Evolutionary conservation across 2,888 invertebrate genomes (phyloP).

Genomic region (Ophion slaviceki): DNA sequence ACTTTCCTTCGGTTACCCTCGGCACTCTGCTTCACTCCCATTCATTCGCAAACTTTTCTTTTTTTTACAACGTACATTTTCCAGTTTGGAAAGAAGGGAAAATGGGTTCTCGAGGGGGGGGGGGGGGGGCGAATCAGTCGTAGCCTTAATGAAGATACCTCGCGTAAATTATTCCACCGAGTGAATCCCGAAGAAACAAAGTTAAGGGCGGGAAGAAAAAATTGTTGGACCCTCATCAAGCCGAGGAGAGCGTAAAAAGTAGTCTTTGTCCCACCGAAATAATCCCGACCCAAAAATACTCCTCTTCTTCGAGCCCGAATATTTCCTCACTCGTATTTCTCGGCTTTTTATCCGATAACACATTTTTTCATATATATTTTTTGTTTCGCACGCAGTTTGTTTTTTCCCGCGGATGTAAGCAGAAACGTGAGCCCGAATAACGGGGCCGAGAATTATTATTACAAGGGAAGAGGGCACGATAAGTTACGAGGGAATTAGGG

Average conservation of each 20-base stretch:
- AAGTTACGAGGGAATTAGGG: constrained; percentile 33
- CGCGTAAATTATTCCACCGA: constrained; percentile 19
- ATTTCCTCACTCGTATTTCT: neutral
- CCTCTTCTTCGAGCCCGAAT: neutral
- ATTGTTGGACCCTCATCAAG: neutral
- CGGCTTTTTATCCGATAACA: neutral
- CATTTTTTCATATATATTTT: neutral
- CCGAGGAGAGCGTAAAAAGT: neutral
- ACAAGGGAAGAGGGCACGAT: constrained; percentile 19
- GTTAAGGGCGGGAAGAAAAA: neutral
- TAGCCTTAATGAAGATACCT: constrained; percentile 10
- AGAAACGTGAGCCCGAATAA: constrained; percentile 27
- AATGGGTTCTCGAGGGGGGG: constrained; percentile 4
- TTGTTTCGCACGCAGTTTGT: neutral
- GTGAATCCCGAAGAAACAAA: constrained; percentile 17
- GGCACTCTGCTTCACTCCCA: neutral
- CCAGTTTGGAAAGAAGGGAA: constrained; percentile 10
- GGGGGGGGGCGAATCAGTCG: neutral
- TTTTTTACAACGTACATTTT: constrained; percentile 24
- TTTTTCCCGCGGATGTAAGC: neutral
- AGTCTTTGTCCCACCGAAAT: neutral
- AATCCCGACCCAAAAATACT: neutral
- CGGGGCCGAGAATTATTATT: constrained; percentile 26
- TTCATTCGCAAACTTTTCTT: constrained; percentile 17
- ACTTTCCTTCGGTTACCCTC: neutral